These are phyloP conservation scores for Ormyrus rosae DNA, from an alignment of 2,888 invertebrate genomes.

Conservation along the genomic window DNA sequence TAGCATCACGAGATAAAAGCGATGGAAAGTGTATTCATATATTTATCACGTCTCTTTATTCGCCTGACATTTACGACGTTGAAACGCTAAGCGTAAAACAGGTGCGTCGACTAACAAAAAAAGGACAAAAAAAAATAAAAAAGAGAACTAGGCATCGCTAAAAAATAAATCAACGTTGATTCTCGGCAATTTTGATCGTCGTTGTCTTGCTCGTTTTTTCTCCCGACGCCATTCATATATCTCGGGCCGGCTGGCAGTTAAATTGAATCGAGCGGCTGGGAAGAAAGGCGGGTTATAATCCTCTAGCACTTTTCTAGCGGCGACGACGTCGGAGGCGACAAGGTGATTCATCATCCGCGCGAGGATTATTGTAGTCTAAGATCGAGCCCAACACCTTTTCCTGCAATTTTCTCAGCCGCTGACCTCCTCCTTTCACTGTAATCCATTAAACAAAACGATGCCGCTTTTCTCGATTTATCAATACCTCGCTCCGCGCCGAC, in stretches of 20 bases:
- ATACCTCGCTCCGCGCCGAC: neutral
- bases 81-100: too few species aligned
- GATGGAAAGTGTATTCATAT: too few species aligned
- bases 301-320: too few species aligned
- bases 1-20: too few species aligned
- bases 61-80: too few species aligned
- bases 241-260: slow-evolving; percentile 14
- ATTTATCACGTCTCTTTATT: too few species aligned
- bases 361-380: slow-evolving; percentile 65
- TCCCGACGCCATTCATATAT: slow-evolving; percentile 20
- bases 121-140: too few species aligned
- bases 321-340: slow-evolving; percentile 54
- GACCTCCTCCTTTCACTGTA: slow-evolving; percentile 45
- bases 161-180: too few species aligned
- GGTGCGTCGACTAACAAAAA: too few species aligned
- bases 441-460: slow-evolving; percentile 53
- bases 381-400: slow-evolving; percentile 53
- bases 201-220: too few species aligned
- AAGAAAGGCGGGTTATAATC: neutral
- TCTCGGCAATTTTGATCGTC: too few species aligned
- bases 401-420: slow-evolving; percentile 37
- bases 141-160: too few species aligned
- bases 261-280: slow-evolving; percentile 15
- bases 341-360: slow-evolving; percentile 68
- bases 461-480: slow-evolving; percentile 45